Evolutionary conservation across 2,888 invertebrate species (phyloP), one percentile per base, ranked within the genome.

Genomic region (Tachina fera): DNA sequence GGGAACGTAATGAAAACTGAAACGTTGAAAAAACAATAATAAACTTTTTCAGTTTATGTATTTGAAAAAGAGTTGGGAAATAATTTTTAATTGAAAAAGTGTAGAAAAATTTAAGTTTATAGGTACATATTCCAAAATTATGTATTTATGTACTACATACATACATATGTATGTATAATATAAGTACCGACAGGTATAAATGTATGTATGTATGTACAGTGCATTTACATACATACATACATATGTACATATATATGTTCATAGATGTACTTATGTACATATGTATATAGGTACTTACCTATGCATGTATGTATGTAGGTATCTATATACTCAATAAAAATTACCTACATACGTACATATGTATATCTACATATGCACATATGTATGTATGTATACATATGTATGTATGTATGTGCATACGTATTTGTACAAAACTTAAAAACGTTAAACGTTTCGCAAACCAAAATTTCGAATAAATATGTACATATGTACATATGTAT

Each of bases 1-100:
- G 10, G 67, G 19, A 82, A 83, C 72, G 77, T 78, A 77, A 83
- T 68, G 83, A 53, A 77, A 70, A 53, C 2, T 72, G 47, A 56
- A 83, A 83, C 22, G 10, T 41, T 14, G 1, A 56, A 61, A 58
- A 58, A 0, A 43, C 9, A 61, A 45, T 53, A 60, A 77, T 19
- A 71, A 60, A 67, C 67, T 39, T 31, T 77, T 10, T 65, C 14
- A 39, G 9, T 70, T 45, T 51, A 31, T n/a, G n/a, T n/a, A n/a
- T 75, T 31, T 43, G 31, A 72, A 76, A 22, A 47, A n/a, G 53
- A 75, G 60, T 47, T 49, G 43, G 43, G 56, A 49, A 58, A 45
- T 47, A 0, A n/a, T 22, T 63, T 61, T 45, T 11, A 31, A 58
- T 68, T 65, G 9, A 19, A 75, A 16, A n/a, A 14, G 1, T 65